Conservation (phyloP, 2,113 vertebrate genomes). For the Penelope pileata region DNA sequence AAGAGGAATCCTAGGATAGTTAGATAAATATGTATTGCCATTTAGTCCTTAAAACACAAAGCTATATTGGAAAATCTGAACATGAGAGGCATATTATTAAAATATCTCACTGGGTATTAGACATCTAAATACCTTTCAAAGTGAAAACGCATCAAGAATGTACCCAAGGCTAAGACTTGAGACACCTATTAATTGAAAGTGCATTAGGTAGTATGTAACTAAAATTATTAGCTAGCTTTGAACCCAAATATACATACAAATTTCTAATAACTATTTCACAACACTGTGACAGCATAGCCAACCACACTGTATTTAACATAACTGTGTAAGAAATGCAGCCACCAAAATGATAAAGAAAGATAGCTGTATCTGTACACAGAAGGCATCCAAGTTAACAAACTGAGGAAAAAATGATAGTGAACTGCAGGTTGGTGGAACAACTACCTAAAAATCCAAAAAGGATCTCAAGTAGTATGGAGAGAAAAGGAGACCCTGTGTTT, state of each 20-base stretch:
- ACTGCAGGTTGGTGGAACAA: not conserved
- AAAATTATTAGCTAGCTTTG: not conserved
- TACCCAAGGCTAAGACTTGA: not conserved
- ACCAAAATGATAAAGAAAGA: not conserved
- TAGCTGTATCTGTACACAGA: not conserved
- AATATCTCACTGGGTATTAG: not conserved
- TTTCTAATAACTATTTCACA: not conserved
- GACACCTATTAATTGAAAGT: not conserved
- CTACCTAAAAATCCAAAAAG: not conserved
- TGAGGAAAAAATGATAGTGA: not conserved
- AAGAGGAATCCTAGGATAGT: slow-evolving; percentile 21
- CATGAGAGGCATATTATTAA: not conserved
- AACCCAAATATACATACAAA: fast-evolving
- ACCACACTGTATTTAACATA: not conserved
- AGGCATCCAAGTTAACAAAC: not conserved
- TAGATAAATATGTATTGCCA: not conserved
- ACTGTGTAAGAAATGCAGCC: not conserved
- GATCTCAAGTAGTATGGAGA: fast-evolving
- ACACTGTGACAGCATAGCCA: not conserved
- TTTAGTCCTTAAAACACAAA: not conserved
- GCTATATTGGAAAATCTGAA: not conserved
- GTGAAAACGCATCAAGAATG: not conserved
- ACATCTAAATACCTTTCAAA: not conserved
- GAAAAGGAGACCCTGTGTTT: not conserved
- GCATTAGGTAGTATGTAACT: not conserved